Percentiles rank a stretch among this genome's conserved stretches.
phyloP scores from a whole-genome alignment of 2,113 vertebrate genomes.

The Grammomys surdaster region DNA sequence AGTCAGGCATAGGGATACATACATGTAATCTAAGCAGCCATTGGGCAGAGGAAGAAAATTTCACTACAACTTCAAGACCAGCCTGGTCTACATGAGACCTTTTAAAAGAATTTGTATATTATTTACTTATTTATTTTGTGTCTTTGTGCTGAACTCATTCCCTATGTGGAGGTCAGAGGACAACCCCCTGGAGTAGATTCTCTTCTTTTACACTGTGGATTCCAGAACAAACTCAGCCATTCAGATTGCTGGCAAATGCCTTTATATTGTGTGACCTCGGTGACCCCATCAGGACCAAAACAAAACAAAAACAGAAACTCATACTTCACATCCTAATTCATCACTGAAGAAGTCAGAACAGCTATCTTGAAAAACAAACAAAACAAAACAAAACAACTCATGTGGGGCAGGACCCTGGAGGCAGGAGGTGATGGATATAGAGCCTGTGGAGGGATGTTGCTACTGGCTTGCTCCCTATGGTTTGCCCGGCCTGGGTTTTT shows the following conservation, averaged over 20 bases:
- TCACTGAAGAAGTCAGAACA: not conserved
- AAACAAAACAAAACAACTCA: not conserved
- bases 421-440: not conserved
- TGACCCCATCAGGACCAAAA: not conserved
- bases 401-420: not conserved
- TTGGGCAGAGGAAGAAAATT: not conserved
- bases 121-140: no score
- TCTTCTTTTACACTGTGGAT: not conserved
- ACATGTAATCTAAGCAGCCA: no score
- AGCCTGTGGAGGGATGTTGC: not conserved
- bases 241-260: not conserved
- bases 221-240: no score
- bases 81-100: not conserved
- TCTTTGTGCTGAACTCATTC: no score
- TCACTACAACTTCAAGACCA: not conserved
- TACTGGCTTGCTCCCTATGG: not conserved
- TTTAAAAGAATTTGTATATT: no score
- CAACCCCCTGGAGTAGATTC: not conserved
- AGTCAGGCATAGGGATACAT: not conserved
- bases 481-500: not conserved
- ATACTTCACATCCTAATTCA: not conserved
- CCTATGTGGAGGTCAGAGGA: no score
- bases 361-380: not conserved
- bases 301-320: not conserved
- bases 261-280: not conserved